These are phyloP conservation scores for Chrysaora quinquecirrha DNA, from an alignment of 30 jellyfish, hydroid and myxozoan genomes.

Conservation along the genomic window DNA sequence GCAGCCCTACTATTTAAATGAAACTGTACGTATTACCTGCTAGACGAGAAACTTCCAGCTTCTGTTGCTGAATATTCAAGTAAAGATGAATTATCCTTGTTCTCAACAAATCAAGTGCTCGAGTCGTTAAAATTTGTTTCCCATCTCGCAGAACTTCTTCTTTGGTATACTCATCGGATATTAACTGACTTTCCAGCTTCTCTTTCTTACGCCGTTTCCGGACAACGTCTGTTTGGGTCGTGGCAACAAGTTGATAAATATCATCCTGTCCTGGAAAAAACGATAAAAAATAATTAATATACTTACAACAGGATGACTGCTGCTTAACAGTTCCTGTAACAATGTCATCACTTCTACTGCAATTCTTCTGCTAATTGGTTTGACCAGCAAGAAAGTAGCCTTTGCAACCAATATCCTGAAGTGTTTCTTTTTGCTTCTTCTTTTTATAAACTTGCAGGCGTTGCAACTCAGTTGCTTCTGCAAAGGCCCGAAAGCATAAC, in stretches of 20 bases:
- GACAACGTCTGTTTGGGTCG: constrained; percentile 2
- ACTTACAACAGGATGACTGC: not conserved
- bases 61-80: not conserved
- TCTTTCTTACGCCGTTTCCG: constrained; percentile 3
- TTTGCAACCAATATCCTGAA: not conserved
- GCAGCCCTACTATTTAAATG: not conserved
- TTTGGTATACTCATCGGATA: not conserved
- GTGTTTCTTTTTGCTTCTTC: not conserved
- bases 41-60: constrained; percentile 1
- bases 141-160: constrained; percentile 1
- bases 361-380: not conserved
- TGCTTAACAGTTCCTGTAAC: not conserved
- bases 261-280: constrained; percentile 1
- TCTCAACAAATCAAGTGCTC: not conserved
- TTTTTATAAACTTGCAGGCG: not conserved
- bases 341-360: not conserved
- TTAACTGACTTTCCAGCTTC: not conserved
- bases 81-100: not conserved
- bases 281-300: not conserved
- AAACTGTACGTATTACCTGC: not conserved
- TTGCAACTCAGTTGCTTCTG: not conserved
- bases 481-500: not conserved
- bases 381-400: not conserved
- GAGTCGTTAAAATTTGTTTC: not conserved
- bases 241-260: not conserved